These are phyloP conservation scores for Eupithecia abbreviata DNA, from an alignment of 2,888 invertebrate genomes.

Conservation along the genomic window DNA sequence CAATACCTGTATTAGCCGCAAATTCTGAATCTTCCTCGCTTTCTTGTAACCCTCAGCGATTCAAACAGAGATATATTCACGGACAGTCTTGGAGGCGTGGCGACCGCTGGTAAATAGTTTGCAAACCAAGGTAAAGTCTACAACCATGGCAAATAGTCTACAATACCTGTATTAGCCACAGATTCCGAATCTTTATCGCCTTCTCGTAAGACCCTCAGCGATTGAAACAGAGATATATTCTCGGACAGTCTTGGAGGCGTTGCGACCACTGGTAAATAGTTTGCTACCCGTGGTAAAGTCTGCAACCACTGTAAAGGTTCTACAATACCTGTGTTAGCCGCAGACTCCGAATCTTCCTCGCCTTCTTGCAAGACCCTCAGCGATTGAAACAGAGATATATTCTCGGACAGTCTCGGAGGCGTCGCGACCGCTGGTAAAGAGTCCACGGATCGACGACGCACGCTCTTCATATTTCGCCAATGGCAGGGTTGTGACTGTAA, in stretches of 20 bases:
- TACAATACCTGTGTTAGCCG: slow-evolving; percentile 60
- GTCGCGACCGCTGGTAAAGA: slow-evolving; percentile 67
- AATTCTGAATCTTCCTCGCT: slow-evolving; percentile 88
- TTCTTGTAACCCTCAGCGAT: slow-evolving; percentile 94
- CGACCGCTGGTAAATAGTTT: slow-evolving; percentile 61
- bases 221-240: slow-evolving; percentile 95
- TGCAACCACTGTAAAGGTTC: background rate
- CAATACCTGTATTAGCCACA: slow-evolving; percentile 65
- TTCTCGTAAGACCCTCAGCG: slow-evolving; percentile 93
- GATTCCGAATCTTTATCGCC: slow-evolving; percentile 88
- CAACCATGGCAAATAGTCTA: background rate
- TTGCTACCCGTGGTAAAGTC: background rate
- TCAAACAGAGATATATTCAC: slow-evolving; percentile 96
- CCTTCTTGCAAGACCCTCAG: slow-evolving; percentile 94
- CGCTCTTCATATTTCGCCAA: slow-evolving; percentile 94
- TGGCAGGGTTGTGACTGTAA: slow-evolving; percentile 94
- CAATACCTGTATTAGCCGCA: slow-evolving; percentile 58
- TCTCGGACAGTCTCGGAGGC: slow-evolving; percentile 88
- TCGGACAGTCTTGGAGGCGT: slow-evolving; percentile 87
- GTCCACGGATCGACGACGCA: slow-evolving; percentile 88
- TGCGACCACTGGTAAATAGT: slow-evolving; percentile 63
- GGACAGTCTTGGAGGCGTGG: slow-evolving; percentile 84
- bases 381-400: slow-evolving; percentile 95
- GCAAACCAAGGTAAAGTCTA: background rate
- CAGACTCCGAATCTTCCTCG: slow-evolving; percentile 86